phyloP scores from a whole-genome alignment of 1,140 invertebrate species.

The Penaeus indicus region DNA sequence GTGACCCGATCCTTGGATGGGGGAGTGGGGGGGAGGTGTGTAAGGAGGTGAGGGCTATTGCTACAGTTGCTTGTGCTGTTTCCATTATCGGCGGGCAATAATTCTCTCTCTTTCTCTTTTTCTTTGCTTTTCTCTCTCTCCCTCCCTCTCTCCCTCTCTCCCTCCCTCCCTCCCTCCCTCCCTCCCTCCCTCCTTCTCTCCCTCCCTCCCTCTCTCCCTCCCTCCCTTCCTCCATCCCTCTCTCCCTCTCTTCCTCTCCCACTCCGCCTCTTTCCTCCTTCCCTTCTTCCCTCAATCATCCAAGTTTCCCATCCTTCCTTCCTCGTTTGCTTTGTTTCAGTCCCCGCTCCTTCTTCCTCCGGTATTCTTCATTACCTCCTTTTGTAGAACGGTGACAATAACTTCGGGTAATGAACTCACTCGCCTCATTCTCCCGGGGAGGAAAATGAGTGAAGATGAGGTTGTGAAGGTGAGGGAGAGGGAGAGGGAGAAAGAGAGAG shows the following conservation, averaged over 20 bases:
- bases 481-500: neutral
- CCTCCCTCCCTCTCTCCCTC: neutral
- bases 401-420: neutral
- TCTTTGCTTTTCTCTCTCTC: neutral
- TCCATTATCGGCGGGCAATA: neutral
- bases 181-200: neutral
- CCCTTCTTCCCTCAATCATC: no score
- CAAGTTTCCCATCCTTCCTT: neutral
- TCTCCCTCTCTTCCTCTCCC: neutral
- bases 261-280: neutral
- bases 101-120: neutral
- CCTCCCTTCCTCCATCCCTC: no score
- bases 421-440: conserved; percentile 17
- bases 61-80: neutral
- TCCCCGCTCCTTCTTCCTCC: neutral
- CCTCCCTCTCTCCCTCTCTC: neutral
- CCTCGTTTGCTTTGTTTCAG: neutral
- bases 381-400: no score
- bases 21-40: neutral
- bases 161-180: neutral
- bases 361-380: neutral
- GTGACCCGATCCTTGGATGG: no score
- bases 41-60: neutral
- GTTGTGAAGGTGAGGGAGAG: neutral
- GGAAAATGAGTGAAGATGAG: neutral